These are phyloP conservation scores for Pelagia noctiluca DNA, from an alignment of 30 jellyfish, hydroid and myxozoan species.

Conservation along the genomic window DNA sequence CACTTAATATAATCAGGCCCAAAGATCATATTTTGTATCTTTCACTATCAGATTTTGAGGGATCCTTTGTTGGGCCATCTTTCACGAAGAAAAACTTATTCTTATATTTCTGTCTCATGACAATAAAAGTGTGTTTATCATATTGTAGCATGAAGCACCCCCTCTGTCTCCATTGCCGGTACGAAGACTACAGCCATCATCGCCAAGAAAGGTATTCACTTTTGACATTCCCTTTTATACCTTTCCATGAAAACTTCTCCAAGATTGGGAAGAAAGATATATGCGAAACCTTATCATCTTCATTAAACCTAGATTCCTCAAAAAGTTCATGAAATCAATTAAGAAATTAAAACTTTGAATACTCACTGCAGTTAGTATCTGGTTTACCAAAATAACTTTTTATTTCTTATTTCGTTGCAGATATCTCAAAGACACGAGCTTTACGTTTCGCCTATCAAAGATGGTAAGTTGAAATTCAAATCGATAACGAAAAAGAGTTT, in stretches of 20 bases:
- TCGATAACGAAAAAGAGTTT: background rate
- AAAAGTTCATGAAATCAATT: no score
- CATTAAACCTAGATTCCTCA: no score
- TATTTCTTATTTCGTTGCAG: background rate
- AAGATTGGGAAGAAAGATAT: no score
- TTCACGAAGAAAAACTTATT: background rate
- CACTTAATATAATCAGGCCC: no score
- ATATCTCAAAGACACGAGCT: constrained; percentile 84
- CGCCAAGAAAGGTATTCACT: constrained; percentile 93
- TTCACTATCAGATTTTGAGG: no score
- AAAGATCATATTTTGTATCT: no score
- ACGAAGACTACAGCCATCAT: constrained; percentile 80
- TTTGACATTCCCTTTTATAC: no score
- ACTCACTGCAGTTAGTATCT: background rate
- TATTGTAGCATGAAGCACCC: constrained; percentile 87
- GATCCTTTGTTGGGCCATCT: no score
- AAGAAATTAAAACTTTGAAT: no score
- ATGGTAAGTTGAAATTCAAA: constrained; percentile 40
- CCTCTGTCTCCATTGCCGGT: constrained; percentile 97
- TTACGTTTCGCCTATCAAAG: constrained; percentile 92
- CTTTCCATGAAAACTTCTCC: no score
- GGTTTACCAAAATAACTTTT: background rate
- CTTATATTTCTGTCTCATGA: background rate
- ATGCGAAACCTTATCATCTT: no score
- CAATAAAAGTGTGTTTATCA: background rate